Evolutionary conservation across 2,113 vertebrate genomes (phyloP).

Genomic region (Heliornis fulica): DNA sequence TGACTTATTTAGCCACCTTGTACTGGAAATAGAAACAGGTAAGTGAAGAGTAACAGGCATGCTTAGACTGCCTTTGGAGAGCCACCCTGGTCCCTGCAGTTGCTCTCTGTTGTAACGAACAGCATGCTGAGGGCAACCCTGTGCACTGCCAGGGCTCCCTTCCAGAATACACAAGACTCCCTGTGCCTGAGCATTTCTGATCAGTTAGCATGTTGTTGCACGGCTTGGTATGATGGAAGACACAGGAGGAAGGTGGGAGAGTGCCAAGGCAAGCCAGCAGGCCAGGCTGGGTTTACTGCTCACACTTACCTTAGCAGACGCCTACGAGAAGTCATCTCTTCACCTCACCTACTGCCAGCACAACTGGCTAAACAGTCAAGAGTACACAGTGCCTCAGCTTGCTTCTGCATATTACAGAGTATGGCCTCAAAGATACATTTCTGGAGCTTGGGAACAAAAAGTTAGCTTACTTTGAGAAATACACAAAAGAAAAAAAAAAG

Average conservation of each 20-base stretch:
- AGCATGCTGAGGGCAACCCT: background rate
- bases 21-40: background rate
- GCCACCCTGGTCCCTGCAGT: background rate
- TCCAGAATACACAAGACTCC: background rate
- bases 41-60: background rate
- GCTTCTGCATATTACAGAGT: rapidly evolving
- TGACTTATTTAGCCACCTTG: background rate
- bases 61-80: background rate
- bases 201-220: rapidly evolving
- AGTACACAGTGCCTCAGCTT: rapidly evolving
- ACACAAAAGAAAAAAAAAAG: background rate
- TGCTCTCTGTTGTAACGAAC: background rate
- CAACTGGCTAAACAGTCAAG: rapidly evolving
- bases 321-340: background rate
- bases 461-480: background rate
- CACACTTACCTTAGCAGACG: background rate
- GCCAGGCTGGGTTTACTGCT: background rate
- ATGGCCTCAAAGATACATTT: background rate
- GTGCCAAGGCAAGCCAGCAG: background rate
- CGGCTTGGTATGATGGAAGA: background rate
- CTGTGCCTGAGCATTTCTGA: background rate
- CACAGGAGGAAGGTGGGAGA: background rate
- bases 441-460: background rate
- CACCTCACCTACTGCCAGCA: background rate
- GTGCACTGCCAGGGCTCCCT: background rate